These are phyloP conservation scores for Triops longicaudatus DNA, from an alignment of 1,140 invertebrate genomes.

Conservation along the genomic window DNA sequence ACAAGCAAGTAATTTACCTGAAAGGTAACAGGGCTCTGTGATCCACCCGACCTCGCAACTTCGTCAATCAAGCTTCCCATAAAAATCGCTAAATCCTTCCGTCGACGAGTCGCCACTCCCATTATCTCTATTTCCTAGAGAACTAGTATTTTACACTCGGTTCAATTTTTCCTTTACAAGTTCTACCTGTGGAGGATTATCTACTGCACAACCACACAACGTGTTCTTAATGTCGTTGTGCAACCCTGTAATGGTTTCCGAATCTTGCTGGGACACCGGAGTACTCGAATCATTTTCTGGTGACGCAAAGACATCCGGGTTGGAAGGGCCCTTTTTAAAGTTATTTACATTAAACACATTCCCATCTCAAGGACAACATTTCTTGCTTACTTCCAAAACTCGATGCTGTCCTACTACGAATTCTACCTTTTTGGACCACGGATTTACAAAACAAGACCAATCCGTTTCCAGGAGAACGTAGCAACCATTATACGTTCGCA, in stretches of 20 bases:
- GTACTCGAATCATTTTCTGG: conserved; percentile 37
- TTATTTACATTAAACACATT: neutral
- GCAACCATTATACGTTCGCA: conserved; percentile 72
- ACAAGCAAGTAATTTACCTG: conserved; percentile 26
- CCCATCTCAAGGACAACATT: conserved; percentile 20
- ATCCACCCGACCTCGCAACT: conserved; percentile 38
- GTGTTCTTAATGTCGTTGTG: conserved; percentile 59
- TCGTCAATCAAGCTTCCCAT: conserved; percentile 65
- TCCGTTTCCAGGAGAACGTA: conserved; percentile 77
- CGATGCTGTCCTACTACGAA: conserved; percentile 83
- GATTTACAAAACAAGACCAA: conserved; percentile 89
- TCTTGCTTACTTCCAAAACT: conserved; percentile 56
- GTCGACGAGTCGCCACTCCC: conserved; percentile 34
- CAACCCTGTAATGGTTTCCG: conserved; percentile 50
- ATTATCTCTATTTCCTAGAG: conserved; percentile 15
- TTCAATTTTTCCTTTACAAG: neutral
- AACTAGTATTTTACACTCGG: neutral
- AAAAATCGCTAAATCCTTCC: conserved; percentile 60
- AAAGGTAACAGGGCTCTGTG: conserved; percentile 22
- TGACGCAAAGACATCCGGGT: conserved; percentile 61
- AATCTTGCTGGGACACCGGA: conserved; percentile 23
- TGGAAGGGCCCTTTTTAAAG: conserved; percentile 48
- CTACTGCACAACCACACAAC: conserved; percentile 41
- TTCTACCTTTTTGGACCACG: conserved; percentile 82
- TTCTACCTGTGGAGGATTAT: conserved; percentile 23